Conservation (phyloP, 2,113 vertebrate genomes). For the Microcebus lehilahytsara region DNA sequence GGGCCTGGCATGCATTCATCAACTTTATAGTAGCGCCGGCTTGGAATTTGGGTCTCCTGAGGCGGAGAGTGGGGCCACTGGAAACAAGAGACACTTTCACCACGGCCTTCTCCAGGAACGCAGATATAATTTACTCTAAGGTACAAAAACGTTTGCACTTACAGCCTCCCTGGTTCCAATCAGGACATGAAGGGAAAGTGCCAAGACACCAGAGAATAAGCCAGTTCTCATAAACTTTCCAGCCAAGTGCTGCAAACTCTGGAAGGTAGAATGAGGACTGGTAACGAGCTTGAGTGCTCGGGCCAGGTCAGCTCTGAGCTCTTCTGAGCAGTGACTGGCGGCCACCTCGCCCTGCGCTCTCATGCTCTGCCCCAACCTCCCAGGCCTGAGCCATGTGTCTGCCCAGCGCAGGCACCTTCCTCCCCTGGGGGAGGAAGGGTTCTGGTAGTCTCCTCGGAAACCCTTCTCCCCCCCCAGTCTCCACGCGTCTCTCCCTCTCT, state of each 20-base stretch:
- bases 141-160: conserved; percentile 78
- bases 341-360: background rate
- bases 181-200: conserved; percentile 71
- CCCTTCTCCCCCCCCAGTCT: background rate
- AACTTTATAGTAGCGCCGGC: conserved; percentile 75
- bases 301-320: background rate
- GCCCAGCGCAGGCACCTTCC: background rate
- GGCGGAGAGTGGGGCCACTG: conserved; percentile 60
- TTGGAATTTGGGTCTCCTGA: conserved; percentile 71
- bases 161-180: conserved; percentile 79
- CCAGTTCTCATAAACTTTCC: conserved; percentile 77
- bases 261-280: conserved; percentile 46
- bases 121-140: conserved; percentile 78
- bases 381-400: accelerated
- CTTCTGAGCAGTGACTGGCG: background rate
- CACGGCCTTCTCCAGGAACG: conserved; percentile 73
- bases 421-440: background rate
- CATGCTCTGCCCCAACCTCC: background rate
- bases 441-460: background rate
- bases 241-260: conserved; percentile 66
- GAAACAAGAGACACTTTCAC: conserved; percentile 79
- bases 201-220: conserved; percentile 75
- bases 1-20: conserved; percentile 76
- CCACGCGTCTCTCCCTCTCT: background rate
- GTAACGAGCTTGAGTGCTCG: conserved; percentile 46